A percentile compares a stretch with the other conserved stretches of the same genome.
Conservation (phyloP, 1,140 invertebrate species). For the Listronotus bonariensis region DNA sequence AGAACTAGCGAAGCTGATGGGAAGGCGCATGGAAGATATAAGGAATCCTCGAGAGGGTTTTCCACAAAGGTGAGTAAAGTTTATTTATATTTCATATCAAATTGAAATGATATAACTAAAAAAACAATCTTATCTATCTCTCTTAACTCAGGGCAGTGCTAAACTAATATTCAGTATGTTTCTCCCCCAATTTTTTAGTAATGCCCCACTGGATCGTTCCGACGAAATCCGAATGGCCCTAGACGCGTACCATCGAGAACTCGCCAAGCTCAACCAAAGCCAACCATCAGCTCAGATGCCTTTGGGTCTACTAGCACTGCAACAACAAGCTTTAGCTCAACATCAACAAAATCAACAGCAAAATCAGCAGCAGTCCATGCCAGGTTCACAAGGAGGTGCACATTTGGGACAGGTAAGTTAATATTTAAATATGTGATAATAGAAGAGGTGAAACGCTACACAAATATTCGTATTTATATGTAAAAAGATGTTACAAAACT, state of each 20-base stretch:
- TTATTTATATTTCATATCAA: conserved; percentile 2
- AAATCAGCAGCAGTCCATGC: conserved; percentile 64
- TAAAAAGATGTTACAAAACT: not conserved
- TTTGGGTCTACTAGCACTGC: conserved; percentile 69
- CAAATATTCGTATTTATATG: no score
- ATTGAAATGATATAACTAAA: no score
- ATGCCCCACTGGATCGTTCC: conserved; percentile 70
- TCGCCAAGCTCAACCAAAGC: conserved; percentile 79
- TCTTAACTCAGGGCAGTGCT: conserved; percentile 65
- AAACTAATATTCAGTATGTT: conserved; percentile 71
- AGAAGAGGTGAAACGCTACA: conserved; percentile 41
- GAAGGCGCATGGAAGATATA: conserved; percentile 72
- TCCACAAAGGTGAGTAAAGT: conserved; percentile 65
- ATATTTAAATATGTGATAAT: conserved; percentile 14
- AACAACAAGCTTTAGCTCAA: conserved; percentile 69
- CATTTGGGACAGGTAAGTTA: conserved; percentile 9
- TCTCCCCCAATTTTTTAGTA: conserved; percentile 79
- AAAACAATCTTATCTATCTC: no score
- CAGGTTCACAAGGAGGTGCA: not conserved
- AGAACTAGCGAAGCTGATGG: conserved; percentile 91
- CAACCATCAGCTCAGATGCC: conserved; percentile 62
- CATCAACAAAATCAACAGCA: conserved; percentile 60
- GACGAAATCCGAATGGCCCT: conserved; percentile 88
- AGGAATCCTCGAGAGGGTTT: conserved; percentile 71
- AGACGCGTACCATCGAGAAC: conserved; percentile 89